A percentile compares a stretch with the other conserved stretches of the same genome.
These are phyloP conservation scores for Hirudo medicinalis DNA, from an alignment of 1,140 invertebrate genomes.

Conservation along the genomic window DNA sequence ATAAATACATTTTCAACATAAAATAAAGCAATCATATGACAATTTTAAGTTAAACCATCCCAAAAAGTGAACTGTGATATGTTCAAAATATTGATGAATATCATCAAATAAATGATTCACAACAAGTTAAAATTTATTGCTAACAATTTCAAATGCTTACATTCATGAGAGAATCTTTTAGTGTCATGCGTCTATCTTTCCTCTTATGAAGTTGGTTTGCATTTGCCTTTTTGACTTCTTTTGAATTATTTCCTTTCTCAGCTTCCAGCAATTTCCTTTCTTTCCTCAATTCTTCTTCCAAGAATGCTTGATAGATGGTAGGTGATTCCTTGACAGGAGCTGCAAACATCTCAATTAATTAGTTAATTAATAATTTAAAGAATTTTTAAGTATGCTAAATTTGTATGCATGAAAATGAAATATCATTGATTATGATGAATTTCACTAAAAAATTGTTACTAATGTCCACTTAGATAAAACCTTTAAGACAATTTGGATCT, in stretches of 20 bases:
- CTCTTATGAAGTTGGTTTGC: background rate
- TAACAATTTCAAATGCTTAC: background rate
- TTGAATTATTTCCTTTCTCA: conserved; percentile 14
- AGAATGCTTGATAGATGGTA: conserved; percentile 38
- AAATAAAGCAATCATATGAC: background rate
- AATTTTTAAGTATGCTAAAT: background rate
- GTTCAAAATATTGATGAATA: background rate
- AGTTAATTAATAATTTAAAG: background rate
- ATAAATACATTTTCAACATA: background rate
- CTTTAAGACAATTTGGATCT: background rate
- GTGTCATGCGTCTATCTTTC: background rate
- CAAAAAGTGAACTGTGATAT: background rate
- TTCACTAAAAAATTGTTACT: background rate
- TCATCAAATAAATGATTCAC: background rate
- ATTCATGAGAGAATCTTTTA: conserved; percentile 10
- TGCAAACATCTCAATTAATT: conserved; percentile 21
- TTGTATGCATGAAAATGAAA: background rate
- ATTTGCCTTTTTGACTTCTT: background rate
- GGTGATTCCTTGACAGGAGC: conserved; percentile 36
- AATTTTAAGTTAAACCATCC: background rate
- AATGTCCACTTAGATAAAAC: background rate
- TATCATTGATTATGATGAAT: background rate
- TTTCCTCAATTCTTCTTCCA: conserved; percentile 28
- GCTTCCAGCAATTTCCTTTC: conserved; percentile 20
- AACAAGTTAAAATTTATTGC: conserved; percentile 1